Evolutionary conservation across 2,888 invertebrate genomes (phyloP).

Genomic region (Ypsolopha scabrella): DNA sequence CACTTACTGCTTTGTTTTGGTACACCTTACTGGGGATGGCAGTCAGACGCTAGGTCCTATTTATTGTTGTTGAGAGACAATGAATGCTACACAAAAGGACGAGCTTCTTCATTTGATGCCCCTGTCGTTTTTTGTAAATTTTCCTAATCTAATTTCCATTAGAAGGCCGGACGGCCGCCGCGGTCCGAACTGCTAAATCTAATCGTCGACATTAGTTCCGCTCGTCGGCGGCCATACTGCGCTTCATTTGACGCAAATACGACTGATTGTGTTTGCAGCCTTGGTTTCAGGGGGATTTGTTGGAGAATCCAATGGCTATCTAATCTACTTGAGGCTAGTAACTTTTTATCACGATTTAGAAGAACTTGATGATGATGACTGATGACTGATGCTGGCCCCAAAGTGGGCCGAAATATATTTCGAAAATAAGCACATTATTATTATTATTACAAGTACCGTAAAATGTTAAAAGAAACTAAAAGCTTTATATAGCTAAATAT

Average conservation of each 20-base stretch:
- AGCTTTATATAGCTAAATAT: too few relatives aligned
- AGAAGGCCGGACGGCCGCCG: constrained; percentile 27
- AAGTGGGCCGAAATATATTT: too few relatives aligned
- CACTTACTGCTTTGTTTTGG: constrained; percentile 22
- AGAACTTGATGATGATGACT: too few relatives aligned
- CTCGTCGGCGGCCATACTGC: constrained; percentile 47
- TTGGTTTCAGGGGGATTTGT: constrained; percentile 13
- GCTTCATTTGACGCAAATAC: constrained; percentile 57
- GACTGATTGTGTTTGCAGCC: constrained; percentile 32
- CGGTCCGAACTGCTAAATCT: constrained; percentile 58
- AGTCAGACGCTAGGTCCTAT: constrained; percentile 13
- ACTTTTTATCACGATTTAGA: too few relatives aligned
- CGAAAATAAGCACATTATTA: too few relatives aligned
- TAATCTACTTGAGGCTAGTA: background rate
- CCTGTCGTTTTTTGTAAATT: background rate
- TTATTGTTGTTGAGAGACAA: constrained; percentile 3
- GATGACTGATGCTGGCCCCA: too few relatives aligned
- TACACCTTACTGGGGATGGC: constrained; percentile 30
- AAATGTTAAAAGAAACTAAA: too few relatives aligned
- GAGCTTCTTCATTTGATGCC: background rate
- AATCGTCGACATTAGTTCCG: constrained; percentile 62
- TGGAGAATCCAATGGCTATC: background rate
- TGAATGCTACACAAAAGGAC: background rate
- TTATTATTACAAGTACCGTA: too few relatives aligned
- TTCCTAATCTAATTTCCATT: constrained; percentile 17